A percentile compares a stretch with the other conserved stretches of the same genome.
Conservation (phyloP, 1,140 invertebrate genomes). For the Drosophila pandora region DNA sequence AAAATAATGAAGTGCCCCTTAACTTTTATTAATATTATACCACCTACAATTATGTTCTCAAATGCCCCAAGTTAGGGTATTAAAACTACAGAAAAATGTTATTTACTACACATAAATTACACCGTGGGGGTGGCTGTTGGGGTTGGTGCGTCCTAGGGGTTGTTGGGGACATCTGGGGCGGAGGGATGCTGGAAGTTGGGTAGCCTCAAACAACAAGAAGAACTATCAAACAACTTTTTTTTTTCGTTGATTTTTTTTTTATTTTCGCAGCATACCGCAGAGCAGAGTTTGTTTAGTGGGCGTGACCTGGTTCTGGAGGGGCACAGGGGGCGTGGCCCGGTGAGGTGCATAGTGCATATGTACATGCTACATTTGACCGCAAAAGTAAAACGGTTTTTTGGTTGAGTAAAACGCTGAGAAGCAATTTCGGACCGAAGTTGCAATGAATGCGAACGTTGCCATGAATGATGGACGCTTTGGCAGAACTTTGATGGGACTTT, state of each 20-base stretch:
- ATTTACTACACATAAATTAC: conserved; percentile 77
- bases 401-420: conserved; percentile 63
- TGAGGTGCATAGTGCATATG: conserved; percentile 61
- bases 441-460: conserved; percentile 56
- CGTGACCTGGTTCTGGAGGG: conserved; percentile 37
- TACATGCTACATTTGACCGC: conserved; percentile 77
- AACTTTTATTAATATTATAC: too few species aligned
- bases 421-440: conserved; percentile 71
- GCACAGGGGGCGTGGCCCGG: neutral
- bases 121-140: neutral
- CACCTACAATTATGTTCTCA: neutral
- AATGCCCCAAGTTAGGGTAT: conserved; percentile 7
- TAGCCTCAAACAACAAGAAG: conserved; percentile 51
- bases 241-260: neutral
- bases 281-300: conserved; percentile 58
- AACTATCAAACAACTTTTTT: conserved; percentile 63
- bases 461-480: conserved; percentile 63
- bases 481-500: conserved; percentile 47
- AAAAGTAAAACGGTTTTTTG: conserved; percentile 74
- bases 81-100: conserved; percentile 60
- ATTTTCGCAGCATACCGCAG: conserved; percentile 52
- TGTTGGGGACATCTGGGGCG: neutral
- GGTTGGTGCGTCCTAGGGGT: neutral
- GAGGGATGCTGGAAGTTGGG: conserved; percentile 27
- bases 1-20: too few species aligned